Percentiles rank a stretch among this genome's conserved stretches.
Conservation (phyloP, 2,888 invertebrate genomes). For the Gymnocheta viridis region DNA sequence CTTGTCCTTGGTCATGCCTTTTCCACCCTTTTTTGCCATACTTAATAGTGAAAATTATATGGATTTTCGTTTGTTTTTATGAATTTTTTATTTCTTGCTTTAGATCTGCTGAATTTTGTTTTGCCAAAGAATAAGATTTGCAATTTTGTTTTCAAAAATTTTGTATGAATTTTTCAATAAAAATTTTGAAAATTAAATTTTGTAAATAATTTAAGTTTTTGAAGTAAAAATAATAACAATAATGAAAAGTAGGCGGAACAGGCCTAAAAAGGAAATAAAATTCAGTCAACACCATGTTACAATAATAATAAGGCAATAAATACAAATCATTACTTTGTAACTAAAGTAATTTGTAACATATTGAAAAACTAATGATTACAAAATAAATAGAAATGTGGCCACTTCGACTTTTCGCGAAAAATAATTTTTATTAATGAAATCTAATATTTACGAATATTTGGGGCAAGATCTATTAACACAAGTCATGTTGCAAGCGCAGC, state of each 20-base stretch:
- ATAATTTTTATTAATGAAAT: too few species aligned
- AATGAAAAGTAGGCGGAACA: neutral
- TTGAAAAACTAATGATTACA: too few species aligned
- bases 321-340: too few species aligned
- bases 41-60: neutral
- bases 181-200: neutral
- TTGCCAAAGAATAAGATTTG: neutral
- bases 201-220: neutral
- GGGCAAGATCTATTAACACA: too few species aligned
- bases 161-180: neutral
- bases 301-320: too few species aligned
- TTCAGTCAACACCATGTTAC: too few species aligned
- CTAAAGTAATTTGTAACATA: too few species aligned
- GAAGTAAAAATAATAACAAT: neutral
- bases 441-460: too few species aligned
- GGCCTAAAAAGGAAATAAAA: too few species aligned
- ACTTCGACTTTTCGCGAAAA: too few species aligned
- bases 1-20: constrained; percentile 69
- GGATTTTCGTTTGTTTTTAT: neutral
- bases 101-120: neutral
- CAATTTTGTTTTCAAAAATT: neutral
- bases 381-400: too few species aligned
- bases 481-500: too few species aligned
- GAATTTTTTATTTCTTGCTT: neutral
- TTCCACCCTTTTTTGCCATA: constrained; percentile 70